Conservation (phyloP, 1,140 invertebrate genomes). For the Phymorhynchus buccinoides region DNA sequence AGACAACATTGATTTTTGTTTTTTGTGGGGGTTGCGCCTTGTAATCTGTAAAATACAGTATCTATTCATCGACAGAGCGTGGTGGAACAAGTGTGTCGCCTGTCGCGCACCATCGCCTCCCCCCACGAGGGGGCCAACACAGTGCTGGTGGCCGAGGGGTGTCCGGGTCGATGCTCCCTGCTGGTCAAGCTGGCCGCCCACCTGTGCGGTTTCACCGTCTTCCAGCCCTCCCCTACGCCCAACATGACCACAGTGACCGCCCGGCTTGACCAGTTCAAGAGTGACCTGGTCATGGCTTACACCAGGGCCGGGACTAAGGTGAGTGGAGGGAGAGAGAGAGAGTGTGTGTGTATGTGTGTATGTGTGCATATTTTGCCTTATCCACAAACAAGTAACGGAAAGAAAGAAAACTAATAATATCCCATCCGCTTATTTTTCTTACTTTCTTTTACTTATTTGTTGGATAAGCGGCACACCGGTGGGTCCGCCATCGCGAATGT, state of each 20-base stretch:
- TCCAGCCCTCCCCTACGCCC: slow-evolving; percentile 65
- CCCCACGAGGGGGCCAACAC: slow-evolving; percentile 70
- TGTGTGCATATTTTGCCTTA: background rate
- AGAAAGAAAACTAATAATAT: too few relatives aligned
- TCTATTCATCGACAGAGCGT: slow-evolving; percentile 58
- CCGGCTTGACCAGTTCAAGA: slow-evolving; percentile 69
- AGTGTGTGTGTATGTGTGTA: slow-evolving; percentile 7
- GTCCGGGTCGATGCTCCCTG: slow-evolving; percentile 63
- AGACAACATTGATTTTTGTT: too few relatives aligned
- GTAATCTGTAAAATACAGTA: too few relatives aligned
- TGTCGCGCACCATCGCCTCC: slow-evolving; percentile 68
- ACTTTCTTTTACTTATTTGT: too few relatives aligned
- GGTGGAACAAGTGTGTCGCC: slow-evolving; percentile 68
- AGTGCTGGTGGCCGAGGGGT: slow-evolving; percentile 69
- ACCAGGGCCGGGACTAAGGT: slow-evolving; percentile 70
- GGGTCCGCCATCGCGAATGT: too few relatives aligned
- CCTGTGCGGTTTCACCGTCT: slow-evolving; percentile 68
- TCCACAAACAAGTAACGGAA: background rate
- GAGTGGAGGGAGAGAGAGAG: slow-evolving; percentile 16
- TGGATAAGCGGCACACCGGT: too few relatives aligned
- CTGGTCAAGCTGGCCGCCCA: slow-evolving; percentile 69
- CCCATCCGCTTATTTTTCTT: too few relatives aligned
- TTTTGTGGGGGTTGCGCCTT: too few relatives aligned
- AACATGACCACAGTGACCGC: slow-evolving; percentile 49
- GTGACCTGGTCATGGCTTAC: slow-evolving; percentile 68